Evolutionary conservation across 2,888 invertebrate genomes (phyloP).

Genomic region (Dascillus cervinus): DNA sequence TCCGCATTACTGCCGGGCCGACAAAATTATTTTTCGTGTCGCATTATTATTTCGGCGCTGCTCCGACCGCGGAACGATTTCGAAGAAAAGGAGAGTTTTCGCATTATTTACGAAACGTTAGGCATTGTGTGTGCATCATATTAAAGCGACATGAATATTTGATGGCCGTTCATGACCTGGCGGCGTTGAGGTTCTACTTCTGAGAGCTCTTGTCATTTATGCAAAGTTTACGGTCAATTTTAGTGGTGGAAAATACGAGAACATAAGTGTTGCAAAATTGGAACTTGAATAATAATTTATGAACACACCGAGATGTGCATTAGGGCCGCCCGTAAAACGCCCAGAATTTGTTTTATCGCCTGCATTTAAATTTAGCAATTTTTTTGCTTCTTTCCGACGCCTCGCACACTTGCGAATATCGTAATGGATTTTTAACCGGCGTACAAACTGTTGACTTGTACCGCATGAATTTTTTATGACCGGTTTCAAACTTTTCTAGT

Average conservation of each 20-base stretch:
- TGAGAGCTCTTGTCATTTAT: slow-evolving; percentile 17
- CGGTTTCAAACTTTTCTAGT: neutral
- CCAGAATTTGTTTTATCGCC: too few species aligned
- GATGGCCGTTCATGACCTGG: slow-evolving; percentile 19
- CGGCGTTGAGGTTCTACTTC: slow-evolving; percentile 12
- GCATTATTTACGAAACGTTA: slow-evolving; percentile 20
- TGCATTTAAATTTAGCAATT: too few species aligned
- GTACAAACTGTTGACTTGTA: neutral
- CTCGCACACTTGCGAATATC: neutral
- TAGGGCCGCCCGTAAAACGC: too few species aligned
- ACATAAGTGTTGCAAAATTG: slow-evolving; percentile 15
- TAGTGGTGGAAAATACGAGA: slow-evolving; percentile 16
- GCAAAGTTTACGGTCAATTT: slow-evolving; percentile 19
- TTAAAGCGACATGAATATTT: slow-evolving; percentile 21
- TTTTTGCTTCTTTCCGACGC: neutral
- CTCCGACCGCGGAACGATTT: too few species aligned
- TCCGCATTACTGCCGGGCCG: too few species aligned
- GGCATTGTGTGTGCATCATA: slow-evolving; percentile 14
- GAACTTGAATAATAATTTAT: too few species aligned
- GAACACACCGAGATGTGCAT: too few species aligned
- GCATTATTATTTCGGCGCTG: too few species aligned
- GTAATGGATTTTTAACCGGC: neutral
- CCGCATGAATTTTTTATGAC: neutral
- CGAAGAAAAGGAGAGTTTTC: too few species aligned
- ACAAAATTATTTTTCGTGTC: too few species aligned